These are phyloP conservation scores for Stenichneumon culpator DNA, from an alignment of 2,888 invertebrate species.

Conservation along the genomic window DNA sequence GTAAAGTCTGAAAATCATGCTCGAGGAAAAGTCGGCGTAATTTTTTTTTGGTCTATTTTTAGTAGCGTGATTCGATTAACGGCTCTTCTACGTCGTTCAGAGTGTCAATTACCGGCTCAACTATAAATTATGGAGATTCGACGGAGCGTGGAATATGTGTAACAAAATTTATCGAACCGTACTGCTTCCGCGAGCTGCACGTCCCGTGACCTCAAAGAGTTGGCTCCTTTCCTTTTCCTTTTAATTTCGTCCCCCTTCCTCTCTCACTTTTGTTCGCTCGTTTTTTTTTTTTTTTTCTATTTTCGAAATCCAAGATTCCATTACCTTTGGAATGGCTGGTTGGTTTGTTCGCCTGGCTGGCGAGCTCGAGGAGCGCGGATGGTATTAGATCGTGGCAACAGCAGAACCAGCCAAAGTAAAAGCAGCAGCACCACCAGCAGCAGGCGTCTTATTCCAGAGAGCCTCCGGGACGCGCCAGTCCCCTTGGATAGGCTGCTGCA, in stretches of 20 bases:
- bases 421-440: constrained; percentile 46
- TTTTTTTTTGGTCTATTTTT: too few species aligned
- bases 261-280: neutral
- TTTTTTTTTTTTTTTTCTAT: constrained; percentile 43
- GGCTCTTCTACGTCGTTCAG: too few species aligned
- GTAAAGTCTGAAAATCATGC: too few species aligned
- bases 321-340: constrained; percentile 65
- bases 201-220: constrained; percentile 53
- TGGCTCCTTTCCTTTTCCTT: constrained; percentile 4
- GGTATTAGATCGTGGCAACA: constrained; percentile 62
- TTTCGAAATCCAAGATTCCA: constrained; percentile 69
- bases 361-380: constrained; percentile 51
- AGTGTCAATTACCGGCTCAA: too few species aligned
- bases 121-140: too few species aligned
- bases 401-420: constrained; percentile 44
- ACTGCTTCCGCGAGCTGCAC: constrained; percentile 33
- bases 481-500: constrained; percentile 58
- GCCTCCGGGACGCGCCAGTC: constrained; percentile 45
- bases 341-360: constrained; percentile 57
- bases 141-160: neutral
- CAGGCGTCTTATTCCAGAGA: constrained; percentile 46
- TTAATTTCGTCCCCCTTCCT: neutral
- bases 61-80: too few species aligned
- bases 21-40: too few species aligned
- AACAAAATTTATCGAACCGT: constrained; percentile 47